Base-by-base conservation (phyloP, 2,888 invertebrate genomes). In the Drosophila borborema region DNA sequence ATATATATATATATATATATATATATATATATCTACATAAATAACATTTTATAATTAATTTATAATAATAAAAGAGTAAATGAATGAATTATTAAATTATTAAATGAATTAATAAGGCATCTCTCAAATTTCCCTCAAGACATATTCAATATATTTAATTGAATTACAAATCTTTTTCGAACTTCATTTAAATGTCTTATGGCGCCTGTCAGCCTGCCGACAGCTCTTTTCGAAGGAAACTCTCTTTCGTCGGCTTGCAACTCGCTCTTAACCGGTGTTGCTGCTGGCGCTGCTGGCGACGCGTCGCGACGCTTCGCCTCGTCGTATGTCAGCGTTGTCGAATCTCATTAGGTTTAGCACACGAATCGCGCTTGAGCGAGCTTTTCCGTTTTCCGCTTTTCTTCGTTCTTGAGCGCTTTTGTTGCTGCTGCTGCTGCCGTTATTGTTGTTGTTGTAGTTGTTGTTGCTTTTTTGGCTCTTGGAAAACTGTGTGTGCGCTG, bases 321-420 rank as follows among this genome's bases (percentile, higher is more conserved):
- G 63, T 72, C 64, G 63, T 72, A 43, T 67, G 82, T 78, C 71
- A 51, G 62, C 72, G 72, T 81, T 56, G 67, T 81, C 77, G 84
- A 85, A 85, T 85, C 85, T 80, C 89, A 89, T 85, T 89, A 89
- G 36, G 65, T 62, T 71, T 63, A 48, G 68, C 20, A 68, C 59
- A 78, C 64, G 71, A 82, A 80, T 68, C 89, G 86, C 89, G 89
- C 82, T 85, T 84, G 85, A 85, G 85, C 87, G 85, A 85, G 85
- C 85, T 85, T 85, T 85, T 84, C 83, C 86, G 83, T 74, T 86
- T 87, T 84, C 71, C 80, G 80, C 63, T 71, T 77, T 79, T 61
- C 75, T 58, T 60, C 63, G 56, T 38, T 36, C 62, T 76, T 84
- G 89, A 89, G 84, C 66, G 82, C 38, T 72, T 62, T 64, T 56